Evolutionary conservation across 2,113 vertebrate species (phyloP).

Genomic region (Marmota monax): DNA sequence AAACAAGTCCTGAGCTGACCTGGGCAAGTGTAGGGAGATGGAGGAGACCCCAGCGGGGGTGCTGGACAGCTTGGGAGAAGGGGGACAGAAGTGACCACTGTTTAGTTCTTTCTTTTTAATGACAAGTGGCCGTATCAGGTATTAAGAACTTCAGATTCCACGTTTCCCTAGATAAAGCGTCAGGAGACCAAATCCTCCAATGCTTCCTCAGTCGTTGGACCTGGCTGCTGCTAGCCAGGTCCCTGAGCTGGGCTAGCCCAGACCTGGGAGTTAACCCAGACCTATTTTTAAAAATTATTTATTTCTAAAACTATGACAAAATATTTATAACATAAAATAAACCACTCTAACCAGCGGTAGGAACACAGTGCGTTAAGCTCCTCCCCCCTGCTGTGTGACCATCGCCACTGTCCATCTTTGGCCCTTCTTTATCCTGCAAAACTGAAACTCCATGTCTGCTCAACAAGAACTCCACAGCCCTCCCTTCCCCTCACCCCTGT

Average conservation of each 20-base stretch:
- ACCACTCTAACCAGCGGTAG: not conserved
- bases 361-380: not conserved
- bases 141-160: too few species aligned
- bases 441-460: not conserved
- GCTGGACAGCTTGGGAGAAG: not conserved
- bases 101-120: not conserved
- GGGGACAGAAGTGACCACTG: accelerated
- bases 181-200: not conserved
- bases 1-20: constrained; percentile 33
- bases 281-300: not conserved
- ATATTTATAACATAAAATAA: not conserved
- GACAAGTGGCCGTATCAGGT: not conserved
- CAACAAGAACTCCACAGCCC: not conserved
- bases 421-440: not conserved
- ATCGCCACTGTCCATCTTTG: not conserved
- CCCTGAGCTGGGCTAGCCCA: not conserved
- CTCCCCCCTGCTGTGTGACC: too few species aligned
- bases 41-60: accelerated
- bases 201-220: not conserved
- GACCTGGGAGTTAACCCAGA: not conserved
- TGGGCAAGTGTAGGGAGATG: not conserved
- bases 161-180: not conserved
- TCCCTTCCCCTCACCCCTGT: not conserved
- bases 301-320: not conserved
- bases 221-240: not conserved